A percentile compares a stretch with the other conserved stretches of the same genome.
Conservation (phyloP, 2,888 invertebrate genomes). For the Dione vanillae region DNA sequence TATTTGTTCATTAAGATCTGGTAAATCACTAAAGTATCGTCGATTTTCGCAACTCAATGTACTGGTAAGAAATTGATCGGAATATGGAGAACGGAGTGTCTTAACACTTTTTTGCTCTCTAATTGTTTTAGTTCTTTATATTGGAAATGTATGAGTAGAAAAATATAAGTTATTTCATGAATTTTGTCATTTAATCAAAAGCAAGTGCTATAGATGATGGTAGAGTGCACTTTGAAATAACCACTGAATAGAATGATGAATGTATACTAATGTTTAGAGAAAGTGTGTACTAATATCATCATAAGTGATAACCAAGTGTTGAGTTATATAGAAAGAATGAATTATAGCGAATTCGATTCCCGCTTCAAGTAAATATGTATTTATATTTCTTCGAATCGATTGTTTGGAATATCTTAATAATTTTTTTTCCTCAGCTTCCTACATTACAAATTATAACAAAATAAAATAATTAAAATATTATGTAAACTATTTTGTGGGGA, state of each 20-base stretch:
- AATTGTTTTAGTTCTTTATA: neutral
- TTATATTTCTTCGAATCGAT: too few relatives aligned
- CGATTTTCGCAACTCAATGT: neutral
- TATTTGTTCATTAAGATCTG: neutral
- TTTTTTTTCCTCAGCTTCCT: too few relatives aligned
- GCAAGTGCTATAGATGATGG: neutral
- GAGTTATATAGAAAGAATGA: neutral
- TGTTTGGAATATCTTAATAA: too few relatives aligned
- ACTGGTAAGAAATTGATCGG: neutral
- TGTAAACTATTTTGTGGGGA: too few relatives aligned
- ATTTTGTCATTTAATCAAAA: neutral
- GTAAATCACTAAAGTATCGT: neutral
- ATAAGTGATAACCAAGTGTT: conserved; percentile 5
- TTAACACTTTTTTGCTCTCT: neutral
- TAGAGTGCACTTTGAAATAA: conserved; percentile 13
- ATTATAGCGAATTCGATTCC: conserved; percentile 2
- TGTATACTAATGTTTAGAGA: conserved; percentile 16
- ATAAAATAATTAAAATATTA: too few relatives aligned
- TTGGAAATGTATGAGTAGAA: neutral
- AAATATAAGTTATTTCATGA: neutral
- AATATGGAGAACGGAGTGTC: neutral
- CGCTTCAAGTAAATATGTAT: neutral
- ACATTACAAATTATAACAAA: too few relatives aligned
- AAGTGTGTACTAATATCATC: conserved; percentile 20
- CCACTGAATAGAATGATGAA: conserved; percentile 21